Conservation (phyloP, 2,797 vertebrate genomes). For the Gobio occitaniae region DNA sequence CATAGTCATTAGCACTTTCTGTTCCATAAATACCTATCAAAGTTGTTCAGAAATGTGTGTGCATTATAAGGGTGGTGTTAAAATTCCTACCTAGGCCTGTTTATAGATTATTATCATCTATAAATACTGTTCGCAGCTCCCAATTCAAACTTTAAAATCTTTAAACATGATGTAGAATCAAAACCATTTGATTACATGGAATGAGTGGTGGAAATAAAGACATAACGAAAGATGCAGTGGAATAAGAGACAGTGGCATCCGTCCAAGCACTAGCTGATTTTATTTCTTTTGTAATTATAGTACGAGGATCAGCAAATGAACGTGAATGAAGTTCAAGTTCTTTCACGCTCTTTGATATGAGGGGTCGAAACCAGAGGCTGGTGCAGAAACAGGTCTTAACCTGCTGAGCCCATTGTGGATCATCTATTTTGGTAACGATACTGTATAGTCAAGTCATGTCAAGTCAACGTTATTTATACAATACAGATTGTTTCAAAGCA, state of each 20-base stretch:
- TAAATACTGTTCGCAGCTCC: not conserved
- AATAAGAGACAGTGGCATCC: not conserved
- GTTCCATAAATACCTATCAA: slow-evolving; percentile 52
- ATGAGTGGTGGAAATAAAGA: not conserved
- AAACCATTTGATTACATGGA: not conserved
- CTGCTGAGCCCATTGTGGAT: slow-evolving; percentile 57
- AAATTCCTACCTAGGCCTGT: not conserved
- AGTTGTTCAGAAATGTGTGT: not conserved
- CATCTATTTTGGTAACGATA: slow-evolving; percentile 68
- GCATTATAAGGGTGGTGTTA: slow-evolving; percentile 15
- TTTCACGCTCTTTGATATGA: slow-evolving; percentile 52
- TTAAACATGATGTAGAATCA: not conserved
- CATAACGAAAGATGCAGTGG: not conserved
- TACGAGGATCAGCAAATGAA: slow-evolving; percentile 35
- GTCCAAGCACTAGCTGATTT: not conserved
- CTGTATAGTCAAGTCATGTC: slow-evolving; percentile 10
- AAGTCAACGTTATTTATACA: too few relatives aligned
- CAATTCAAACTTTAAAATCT: not conserved
- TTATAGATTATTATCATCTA: slow-evolving; percentile 1
- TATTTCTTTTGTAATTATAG: slow-evolving; percentile 16
- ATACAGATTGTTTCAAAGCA: too few relatives aligned
- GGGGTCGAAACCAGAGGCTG: slow-evolving; percentile 38
- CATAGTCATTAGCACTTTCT: slow-evolving; percentile 68
- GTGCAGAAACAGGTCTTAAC: slow-evolving; percentile 57
- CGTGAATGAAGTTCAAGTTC: slow-evolving; percentile 56